These are phyloP conservation scores for Halcyon smyrnensis DNA, from an alignment of 2,797 vertebrate species.

Conservation along the genomic window DNA sequence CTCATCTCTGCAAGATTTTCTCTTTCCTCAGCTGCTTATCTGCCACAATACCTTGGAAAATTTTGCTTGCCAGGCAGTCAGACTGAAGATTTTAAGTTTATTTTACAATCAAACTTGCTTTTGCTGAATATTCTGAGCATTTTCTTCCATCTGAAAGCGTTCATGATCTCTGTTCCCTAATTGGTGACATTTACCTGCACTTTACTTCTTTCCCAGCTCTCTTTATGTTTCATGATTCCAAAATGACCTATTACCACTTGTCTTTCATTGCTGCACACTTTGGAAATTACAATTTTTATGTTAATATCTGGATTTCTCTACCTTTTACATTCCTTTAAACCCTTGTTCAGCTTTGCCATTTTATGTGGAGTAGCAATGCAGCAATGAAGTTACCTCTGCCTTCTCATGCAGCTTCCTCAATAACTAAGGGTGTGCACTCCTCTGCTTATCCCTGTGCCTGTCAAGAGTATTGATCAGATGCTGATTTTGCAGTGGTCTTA, in stretches of 20 bases:
- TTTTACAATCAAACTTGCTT: slow-evolving; percentile 58
- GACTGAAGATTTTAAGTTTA: neutral
- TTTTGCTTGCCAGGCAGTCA: neutral
- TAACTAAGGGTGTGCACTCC: neutral
- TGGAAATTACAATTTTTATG: slow-evolving; percentile 42
- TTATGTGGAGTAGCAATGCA: neutral
- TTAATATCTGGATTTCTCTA: neutral
- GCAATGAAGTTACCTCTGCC: neutral
- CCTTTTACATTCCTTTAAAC: slow-evolving; percentile 20
- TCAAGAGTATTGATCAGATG: neutral
- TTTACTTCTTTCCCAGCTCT: slow-evolving; percentile 59
- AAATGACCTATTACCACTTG: slow-evolving; percentile 54
- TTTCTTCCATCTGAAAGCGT: slow-evolving; percentile 62
- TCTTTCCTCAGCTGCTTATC: neutral
- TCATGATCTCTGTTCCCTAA: slow-evolving; percentile 52
- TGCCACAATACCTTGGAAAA: neutral
- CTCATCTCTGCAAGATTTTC: neutral
- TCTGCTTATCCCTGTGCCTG: neutral
- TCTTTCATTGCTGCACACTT: slow-evolving; percentile 49
- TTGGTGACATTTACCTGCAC: slow-evolving; percentile 72
- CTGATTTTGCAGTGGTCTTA: neutral
- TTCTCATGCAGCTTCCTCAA: neutral
- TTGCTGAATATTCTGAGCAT: slow-evolving; percentile 60
- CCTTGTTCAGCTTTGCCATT: neutral
- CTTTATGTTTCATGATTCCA: slow-evolving; percentile 61